Base-by-base conservation (phyloP, 2,797 vertebrate species). In the Lepilemur septentrionalis region DNA sequence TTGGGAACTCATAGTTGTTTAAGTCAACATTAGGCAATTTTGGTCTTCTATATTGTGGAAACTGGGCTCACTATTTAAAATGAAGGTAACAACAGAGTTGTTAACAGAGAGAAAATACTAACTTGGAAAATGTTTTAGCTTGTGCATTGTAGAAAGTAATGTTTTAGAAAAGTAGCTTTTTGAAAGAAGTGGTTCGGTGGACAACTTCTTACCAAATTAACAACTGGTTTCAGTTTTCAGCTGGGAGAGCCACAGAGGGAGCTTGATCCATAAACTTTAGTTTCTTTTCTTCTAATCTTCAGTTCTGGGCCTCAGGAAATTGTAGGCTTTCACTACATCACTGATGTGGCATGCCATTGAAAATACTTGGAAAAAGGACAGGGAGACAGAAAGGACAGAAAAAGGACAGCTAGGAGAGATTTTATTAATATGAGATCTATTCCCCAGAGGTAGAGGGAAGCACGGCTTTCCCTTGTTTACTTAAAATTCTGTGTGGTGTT, bases 1-100 rank as follows among this genome's bases (percentile, higher is more conserved):
- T 30, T 94, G 41, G 82, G 78, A 92, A 89, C 46, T 20, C n/a
- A n/a, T 28, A 25, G 18, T 80, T 94, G 43, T 96, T 91, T 94
- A 90, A 88, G 50, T 65, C 69, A 85, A 13, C 23, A 73, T 57
- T 22, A 90, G 28, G 30, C 20, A 78, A 35, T 59, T 73, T 69
- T 4, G 28, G 50, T 59, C 63, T 89, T 87, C 30, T 72, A 10
- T 38, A 46, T 43, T 86, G 57, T 59, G 17, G 83, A 70, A 92
- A 87, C n/a, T 61, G 25, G 43, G 72, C 46, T 88, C 12, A 52
- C 25, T 86, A 43, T 85, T 91, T 95, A 95, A 93, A 96, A 14
- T 63, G 80, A 83, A 17, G 67, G 55, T 76, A 84, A 14, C 23
- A 89, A 72, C 8, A 57, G 25, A 89, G 12, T 84, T 38, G 38